These are phyloP conservation scores for Dasyornis broadbenti DNA, from an alignment of 2,113 vertebrate genomes.

Conservation along the genomic window DNA sequence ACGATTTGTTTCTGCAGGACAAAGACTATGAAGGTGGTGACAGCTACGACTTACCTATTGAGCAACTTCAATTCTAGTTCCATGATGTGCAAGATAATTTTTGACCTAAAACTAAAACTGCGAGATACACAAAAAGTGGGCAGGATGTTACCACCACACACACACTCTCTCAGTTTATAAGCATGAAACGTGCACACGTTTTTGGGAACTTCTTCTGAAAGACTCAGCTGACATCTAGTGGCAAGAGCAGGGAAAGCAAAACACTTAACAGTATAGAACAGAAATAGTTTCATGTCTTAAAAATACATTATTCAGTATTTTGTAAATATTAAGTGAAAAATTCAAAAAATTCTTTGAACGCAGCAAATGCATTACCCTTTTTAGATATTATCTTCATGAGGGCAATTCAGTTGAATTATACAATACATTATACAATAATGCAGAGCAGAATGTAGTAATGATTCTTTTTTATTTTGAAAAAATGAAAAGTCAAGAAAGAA, in stretches of 20 bases:
- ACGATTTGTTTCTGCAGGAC: neutral
- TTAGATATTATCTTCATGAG: neutral
- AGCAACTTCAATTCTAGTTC: neutral
- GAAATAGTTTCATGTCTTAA: neutral
- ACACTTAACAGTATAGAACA: neutral
- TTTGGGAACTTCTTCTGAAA: neutral
- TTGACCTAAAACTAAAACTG: neutral
- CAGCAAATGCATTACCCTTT: neutral
- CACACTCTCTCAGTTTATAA: neutral
- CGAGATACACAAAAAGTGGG: neutral
- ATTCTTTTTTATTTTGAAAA: neutral
- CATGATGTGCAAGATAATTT: neutral
- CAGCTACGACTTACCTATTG: neutral
- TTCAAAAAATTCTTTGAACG: neutral
- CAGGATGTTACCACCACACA: neutral
- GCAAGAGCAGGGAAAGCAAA: neutral
- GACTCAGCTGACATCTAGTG: conserved; percentile 64
- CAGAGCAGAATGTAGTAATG: neutral
- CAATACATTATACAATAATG: neutral
- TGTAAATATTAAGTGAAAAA: neutral
- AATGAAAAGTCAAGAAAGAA: neutral
- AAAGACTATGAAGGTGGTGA: neutral
- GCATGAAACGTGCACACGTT: neutral
- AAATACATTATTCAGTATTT: neutral
- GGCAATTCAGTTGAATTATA: neutral